These are phyloP conservation scores for Leuctra nigra DNA, from an alignment of 2,888 invertebrate species.

Conservation along the genomic window DNA sequence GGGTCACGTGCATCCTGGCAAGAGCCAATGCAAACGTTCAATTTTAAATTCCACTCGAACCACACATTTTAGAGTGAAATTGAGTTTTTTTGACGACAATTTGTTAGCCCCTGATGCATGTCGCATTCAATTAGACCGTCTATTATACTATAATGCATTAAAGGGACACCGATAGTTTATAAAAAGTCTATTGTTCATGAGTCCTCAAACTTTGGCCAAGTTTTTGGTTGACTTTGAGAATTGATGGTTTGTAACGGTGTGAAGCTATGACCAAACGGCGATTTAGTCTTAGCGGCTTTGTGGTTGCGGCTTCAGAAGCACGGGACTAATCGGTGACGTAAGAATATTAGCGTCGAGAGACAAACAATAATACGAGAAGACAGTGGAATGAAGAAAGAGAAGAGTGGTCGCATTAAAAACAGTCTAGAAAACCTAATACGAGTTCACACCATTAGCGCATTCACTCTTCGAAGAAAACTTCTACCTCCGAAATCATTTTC, in stretches of 20 bases:
- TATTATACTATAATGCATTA: conserved; percentile 13
- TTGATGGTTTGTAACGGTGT: conserved; percentile 16
- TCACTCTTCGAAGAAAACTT: background rate
- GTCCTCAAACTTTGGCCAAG: conserved; percentile 13
- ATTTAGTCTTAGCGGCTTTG: background rate
- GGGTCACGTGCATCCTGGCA: too few species aligned
- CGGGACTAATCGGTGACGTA: conserved; percentile 2
- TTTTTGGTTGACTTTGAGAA: conserved; percentile 17
- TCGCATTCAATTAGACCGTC: conserved; percentile 14
- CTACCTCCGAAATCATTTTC: conserved; percentile 1
- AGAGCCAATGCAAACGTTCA: too few species aligned
- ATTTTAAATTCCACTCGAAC: too few species aligned
- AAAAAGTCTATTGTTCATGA: conserved; percentile 8
- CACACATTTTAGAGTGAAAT: too few species aligned
- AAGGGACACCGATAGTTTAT: conserved; percentile 10
- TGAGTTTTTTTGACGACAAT: too few species aligned
- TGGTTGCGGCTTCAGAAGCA: background rate
- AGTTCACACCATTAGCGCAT: conserved; percentile 12
- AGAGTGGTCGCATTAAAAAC: background rate
- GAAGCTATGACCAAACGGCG: conserved; percentile 7
- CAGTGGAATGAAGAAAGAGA: background rate
- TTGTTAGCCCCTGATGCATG: conserved; percentile 1
- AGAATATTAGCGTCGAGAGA: background rate
- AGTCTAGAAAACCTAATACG: conserved; percentile 3
- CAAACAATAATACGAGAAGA: background rate